phyloP scores from a whole-genome alignment of 1,140 invertebrate species.

The Propsilocerus akamusi region DNA sequence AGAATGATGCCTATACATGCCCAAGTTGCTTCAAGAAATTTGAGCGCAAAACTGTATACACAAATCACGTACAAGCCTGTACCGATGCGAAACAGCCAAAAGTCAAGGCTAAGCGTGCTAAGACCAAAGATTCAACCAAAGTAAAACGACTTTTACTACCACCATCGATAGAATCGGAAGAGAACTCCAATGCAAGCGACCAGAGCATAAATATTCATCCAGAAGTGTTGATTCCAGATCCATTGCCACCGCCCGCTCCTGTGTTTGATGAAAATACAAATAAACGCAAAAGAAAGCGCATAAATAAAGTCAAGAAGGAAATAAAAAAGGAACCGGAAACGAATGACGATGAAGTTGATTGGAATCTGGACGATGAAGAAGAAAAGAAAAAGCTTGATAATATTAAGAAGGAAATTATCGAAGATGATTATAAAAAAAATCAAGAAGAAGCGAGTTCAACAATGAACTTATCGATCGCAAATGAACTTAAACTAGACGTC shows the following conservation, averaged over 20 bases:
- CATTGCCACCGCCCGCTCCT: conserved; percentile 10
- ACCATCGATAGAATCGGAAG: neutral
- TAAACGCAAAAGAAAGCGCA: conserved; percentile 8
- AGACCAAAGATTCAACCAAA: neutral
- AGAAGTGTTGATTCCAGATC: neutral
- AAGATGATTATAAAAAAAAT: neutral
- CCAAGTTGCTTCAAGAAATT: neutral
- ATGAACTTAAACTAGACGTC: neutral
- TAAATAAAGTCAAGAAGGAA: neutral
- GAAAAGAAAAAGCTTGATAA: neutral
- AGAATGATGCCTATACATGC: neutral
- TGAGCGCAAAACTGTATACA: neutral
- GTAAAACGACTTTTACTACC: neutral
- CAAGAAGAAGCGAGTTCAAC: neutral
- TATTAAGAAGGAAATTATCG: conserved; percentile 1
- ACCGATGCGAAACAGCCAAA: neutral
- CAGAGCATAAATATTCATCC: neutral
- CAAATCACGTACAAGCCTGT: neutral
- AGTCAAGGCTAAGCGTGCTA: neutral
- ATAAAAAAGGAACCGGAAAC: neutral
- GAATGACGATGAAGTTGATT: conserved; percentile 7
- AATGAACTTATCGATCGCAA: neutral
- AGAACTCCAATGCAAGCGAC: neutral
- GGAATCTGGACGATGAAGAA: neutral
- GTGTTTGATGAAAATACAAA: conserved; percentile 8